phyloP scores from a whole-genome alignment of 2,888 invertebrate species.

The Drosophila neutralis region DNA sequence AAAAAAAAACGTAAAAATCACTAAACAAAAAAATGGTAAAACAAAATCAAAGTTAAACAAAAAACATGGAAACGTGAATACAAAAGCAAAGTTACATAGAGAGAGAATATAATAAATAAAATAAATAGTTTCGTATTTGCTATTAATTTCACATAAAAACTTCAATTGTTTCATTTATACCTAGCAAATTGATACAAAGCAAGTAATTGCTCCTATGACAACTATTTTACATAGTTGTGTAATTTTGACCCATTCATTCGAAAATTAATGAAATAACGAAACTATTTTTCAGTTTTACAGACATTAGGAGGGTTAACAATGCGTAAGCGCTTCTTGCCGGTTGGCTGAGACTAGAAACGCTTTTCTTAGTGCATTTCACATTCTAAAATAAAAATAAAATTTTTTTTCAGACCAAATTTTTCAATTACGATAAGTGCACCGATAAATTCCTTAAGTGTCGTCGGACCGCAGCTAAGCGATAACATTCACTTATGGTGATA shows the following conservation, averaged over 20 bases:
- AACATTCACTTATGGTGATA: not conserved
- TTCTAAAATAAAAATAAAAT: not conserved
- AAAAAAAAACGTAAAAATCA: slow-evolving; percentile 46
- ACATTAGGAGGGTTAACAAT: not conserved
- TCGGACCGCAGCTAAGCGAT: slow-evolving; percentile 13
- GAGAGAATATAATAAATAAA: slow-evolving; percentile 75
- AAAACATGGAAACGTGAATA: slow-evolving; percentile 68
- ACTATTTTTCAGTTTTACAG: not conserved
- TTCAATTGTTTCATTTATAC: slow-evolving; percentile 27
- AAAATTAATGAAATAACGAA: no score
- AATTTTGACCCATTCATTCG: not conserved
- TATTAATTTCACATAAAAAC: slow-evolving; percentile 76
- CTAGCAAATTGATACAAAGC: not conserved
- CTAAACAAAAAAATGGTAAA: slow-evolving; percentile 76
- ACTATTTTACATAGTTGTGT: not conserved
- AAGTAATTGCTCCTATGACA: not conserved
- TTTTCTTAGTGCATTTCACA: not conserved
- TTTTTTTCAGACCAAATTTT: not conserved
- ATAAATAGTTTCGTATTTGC: slow-evolving; percentile 81
- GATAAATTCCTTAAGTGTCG: not conserved
- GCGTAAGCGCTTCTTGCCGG: not conserved
- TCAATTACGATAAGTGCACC: not conserved
- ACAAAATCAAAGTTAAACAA: slow-evolving; percentile 59
- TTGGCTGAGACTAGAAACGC: not conserved
- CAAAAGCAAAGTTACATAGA: slow-evolving; percentile 71